These are phyloP conservation scores for Pterobdella sp. DNA, from an alignment of 2,888 invertebrate species.

Conservation along the genomic window DNA sequence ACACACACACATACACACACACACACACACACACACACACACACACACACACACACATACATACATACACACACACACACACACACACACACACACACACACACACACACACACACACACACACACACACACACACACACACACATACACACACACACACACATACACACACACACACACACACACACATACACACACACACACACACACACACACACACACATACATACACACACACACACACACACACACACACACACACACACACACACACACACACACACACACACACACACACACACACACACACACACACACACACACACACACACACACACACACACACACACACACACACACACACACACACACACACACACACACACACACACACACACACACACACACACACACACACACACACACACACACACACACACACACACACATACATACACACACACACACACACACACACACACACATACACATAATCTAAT, in stretches of 20 bases:
- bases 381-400: slow-evolving; percentile 9
- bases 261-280: not conserved
- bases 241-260: slow-evolving; percentile 5
- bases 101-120: not conserved
- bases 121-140: slow-evolving; percentile 7
- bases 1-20: not conserved
- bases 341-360: slow-evolving; percentile 8
- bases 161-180: slow-evolving; percentile 6
- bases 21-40: too few species aligned
- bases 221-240: slow-evolving; percentile 13
- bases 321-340: not conserved
- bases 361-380: slow-evolving; percentile 14
- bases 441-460: slow-evolving; percentile 8
- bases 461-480: slow-evolving; percentile 23
- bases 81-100: not conserved
- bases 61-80: slow-evolving; percentile 6
- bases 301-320: not conserved
- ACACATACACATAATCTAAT: too few species aligned
- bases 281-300: slow-evolving; percentile 15
- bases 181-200: slow-evolving; percentile 18
- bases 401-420: slow-evolving; percentile 14
- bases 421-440: slow-evolving; percentile 5
- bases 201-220: too few species aligned
- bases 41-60: not conserved
- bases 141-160: slow-evolving; percentile 17